Evolutionary conservation across 2,888 invertebrate genomes (phyloP), one percentile per base, ranked within the genome.

Genomic region (Spicauda simplicius): DNA sequence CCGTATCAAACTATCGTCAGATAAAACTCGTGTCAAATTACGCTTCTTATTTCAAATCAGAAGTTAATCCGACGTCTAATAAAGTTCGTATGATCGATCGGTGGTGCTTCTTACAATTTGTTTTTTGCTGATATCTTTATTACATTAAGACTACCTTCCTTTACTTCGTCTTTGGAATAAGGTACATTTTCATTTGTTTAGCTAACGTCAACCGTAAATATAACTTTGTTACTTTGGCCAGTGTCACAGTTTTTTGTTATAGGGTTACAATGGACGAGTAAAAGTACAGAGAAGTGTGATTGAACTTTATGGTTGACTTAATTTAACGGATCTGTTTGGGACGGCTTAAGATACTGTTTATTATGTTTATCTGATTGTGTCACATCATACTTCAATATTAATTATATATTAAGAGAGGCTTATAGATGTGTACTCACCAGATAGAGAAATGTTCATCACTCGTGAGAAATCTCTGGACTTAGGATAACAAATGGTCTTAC

Each of bases 41-140:
- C 83, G 76, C 77, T 75, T 80, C 80, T 63, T 72, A 78, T 75
- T 81, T 78, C 78, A 80, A 80, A 80, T 80, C 77, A 81, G 84
- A 86, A 88, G 83, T 79, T 88, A 88, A 90, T 88, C 88, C 81
- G 87, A 88, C 87, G 74, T 82, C 71, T 80, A 83, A 85, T 85
- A 85, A 82, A 84, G 78, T 82, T 76, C 77, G 74, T 81, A 83
- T 88, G 90, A 90, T 88, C 81, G 89, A 90, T 89, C 78, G 82
- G 69, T 77, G 70, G 71, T 71, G 68, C 73, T 70, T 61, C 74
- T 73, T 64, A 77, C 79, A 74, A 70, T 16, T 71, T 74, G 16
- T n/a, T 33, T 64, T n/a, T 41, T 66, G 56, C 58, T 52, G 48
- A 33, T 52, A 69, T 48, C 33, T 66, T 63, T 71, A 57, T 64